Conservation (phyloP, 2,797 vertebrate species). For the Xyrichtys novacula region DNA sequence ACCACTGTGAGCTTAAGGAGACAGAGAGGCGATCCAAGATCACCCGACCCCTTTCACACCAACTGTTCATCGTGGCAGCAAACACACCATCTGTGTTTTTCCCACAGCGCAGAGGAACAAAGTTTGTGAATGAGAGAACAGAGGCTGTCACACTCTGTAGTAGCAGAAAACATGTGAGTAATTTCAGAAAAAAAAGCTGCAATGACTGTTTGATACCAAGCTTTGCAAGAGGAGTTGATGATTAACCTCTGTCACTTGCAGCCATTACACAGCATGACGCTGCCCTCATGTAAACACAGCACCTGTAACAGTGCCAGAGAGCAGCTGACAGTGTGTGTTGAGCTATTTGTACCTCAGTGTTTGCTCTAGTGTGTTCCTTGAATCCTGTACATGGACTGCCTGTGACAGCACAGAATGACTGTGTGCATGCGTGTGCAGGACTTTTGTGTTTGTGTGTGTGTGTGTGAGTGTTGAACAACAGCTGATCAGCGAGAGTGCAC, state of each 20-base stretch:
- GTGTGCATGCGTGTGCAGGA: constrained; percentile 26
- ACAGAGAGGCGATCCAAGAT: constrained; percentile 1
- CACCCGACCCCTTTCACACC: constrained; percentile 25
- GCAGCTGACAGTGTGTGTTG: constrained; percentile 15
- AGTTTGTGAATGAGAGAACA: constrained; percentile 71
- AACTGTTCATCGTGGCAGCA: constrained; percentile 59
- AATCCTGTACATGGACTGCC: constrained; percentile 24
- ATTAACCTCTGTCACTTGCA: constrained; percentile 63
- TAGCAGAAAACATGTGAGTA: constrained; percentile 43
- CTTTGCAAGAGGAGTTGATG: constrained; percentile 49
- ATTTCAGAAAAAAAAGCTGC: constrained; percentile 33
- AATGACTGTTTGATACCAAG: constrained; percentile 29
- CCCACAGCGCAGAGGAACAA: constrained; percentile 40
- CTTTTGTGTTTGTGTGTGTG: not conserved
- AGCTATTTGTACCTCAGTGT: constrained; percentile 40
- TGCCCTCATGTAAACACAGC: constrained; percentile 63
- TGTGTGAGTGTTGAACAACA: constrained; percentile 43
- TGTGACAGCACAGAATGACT: constrained; percentile 37
- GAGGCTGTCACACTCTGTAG: constrained; percentile 27
- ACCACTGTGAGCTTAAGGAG: constrained; percentile 10
- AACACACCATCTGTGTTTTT: constrained; percentile 60
- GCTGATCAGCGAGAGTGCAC: constrained; percentile 61
- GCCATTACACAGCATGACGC: constrained; percentile 51
- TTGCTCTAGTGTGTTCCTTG: constrained; percentile 12
- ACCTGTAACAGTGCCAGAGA: constrained; percentile 48